phyloP scores from a whole-genome alignment of 2,113 vertebrate species.

The Artemisiospiza belli region DNA sequence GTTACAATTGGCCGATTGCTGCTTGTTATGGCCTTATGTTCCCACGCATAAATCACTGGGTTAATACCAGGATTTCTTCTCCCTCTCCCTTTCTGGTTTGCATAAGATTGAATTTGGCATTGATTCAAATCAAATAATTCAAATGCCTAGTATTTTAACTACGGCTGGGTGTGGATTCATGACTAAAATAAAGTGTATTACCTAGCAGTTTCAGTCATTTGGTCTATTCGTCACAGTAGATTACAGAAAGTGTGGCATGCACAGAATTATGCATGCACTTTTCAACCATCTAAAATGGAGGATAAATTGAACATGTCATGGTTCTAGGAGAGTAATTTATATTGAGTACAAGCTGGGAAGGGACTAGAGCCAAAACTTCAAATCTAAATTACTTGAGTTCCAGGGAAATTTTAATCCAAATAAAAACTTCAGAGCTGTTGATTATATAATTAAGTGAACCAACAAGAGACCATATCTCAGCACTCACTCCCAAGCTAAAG shows the following conservation, averaged over 20 bases:
- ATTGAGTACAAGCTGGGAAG: conserved; percentile 57
- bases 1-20: not conserved
- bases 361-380: conserved; percentile 30
- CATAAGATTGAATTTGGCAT: conserved; percentile 47
- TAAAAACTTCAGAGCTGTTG: conserved; percentile 36
- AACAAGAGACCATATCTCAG: not conserved
- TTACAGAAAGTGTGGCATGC: conserved; percentile 42
- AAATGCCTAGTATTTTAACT: conserved; percentile 62
- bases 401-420: conserved; percentile 42
- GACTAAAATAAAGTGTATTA: conserved; percentile 61
- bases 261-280: conserved; percentile 65
- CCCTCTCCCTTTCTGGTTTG: conserved; percentile 11
- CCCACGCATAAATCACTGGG: not conserved
- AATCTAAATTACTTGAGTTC: conserved; percentile 44
- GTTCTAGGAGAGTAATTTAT: conserved; percentile 63
- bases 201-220: conserved; percentile 62
- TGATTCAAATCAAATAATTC: conserved; percentile 67
- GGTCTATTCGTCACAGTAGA: conserved; percentile 54
- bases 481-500: not conserved
- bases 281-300: conserved; percentile 30
- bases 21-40: conserved; percentile 14
- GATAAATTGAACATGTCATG: conserved; percentile 51
- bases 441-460: conserved; percentile 14
- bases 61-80: conserved; percentile 7
- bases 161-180: conserved; percentile 36